Conservation (phyloP, 2,888 invertebrate genomes). For the Platypus cylindrus region DNA sequence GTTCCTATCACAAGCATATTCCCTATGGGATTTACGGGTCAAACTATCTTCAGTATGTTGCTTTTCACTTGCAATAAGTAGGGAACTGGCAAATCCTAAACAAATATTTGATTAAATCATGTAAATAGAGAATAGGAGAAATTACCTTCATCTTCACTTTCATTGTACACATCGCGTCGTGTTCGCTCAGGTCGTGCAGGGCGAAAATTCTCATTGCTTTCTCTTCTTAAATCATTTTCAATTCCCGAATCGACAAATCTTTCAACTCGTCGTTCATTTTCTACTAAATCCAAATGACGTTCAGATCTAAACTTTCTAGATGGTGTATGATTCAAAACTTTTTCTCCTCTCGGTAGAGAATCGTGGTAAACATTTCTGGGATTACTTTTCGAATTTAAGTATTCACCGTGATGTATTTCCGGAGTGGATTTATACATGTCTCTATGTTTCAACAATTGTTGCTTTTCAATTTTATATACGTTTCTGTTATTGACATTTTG, state of each 20-base stretch:
- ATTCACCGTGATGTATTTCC: conserved; percentile 43
- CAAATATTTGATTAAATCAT: not conserved
- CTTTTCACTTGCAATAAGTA: conserved; percentile 60
- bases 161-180: conserved; percentile 34
- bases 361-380: conserved; percentile 39
- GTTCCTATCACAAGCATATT: conserved; percentile 27
- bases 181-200: conserved; percentile 18
- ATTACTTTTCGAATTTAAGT: too few species aligned
- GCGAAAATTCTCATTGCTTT: conserved; percentile 42
- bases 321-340: conserved; percentile 20
- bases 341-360: conserved; percentile 45
- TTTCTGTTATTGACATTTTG: conserved; percentile 22
- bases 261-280: conserved; percentile 37
- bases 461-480: conserved; percentile 20
- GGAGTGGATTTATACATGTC: conserved; percentile 49
- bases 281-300: conserved; percentile 35
- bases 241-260: conserved; percentile 66
- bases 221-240: conserved; percentile 60
- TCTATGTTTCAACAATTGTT: conserved; percentile 31
- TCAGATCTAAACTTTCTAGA: conserved; percentile 26
- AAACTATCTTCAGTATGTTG: conserved; percentile 57
- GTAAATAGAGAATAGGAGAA: not conserved
- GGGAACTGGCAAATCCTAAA: conserved; percentile 47
- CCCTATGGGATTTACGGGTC: conserved; percentile 24
- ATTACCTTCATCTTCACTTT: conserved; percentile 51